phyloP scores from a whole-genome alignment of 2,113 vertebrate species.

The Australoheros scitulus region DNA sequence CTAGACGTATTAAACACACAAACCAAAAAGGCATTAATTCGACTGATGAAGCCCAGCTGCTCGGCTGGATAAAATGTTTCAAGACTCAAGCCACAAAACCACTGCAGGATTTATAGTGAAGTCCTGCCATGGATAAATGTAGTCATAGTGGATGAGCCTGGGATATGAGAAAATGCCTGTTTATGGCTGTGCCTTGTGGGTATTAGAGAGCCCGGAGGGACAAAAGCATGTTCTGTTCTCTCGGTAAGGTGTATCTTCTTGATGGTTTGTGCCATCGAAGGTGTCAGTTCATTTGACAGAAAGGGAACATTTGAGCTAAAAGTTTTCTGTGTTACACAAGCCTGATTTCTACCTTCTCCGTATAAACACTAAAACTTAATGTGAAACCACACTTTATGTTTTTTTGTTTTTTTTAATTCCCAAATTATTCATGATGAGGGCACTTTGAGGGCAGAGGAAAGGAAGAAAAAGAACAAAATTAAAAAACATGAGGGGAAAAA shows the following conservation, averaged over 20 bases:
- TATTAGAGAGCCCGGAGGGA: slow-evolving; percentile 24
- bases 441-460: not conserved
- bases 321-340: not conserved
- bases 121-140: slow-evolving; percentile 27
- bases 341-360: not conserved
- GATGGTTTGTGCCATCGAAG: not conserved
- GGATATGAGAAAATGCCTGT: slow-evolving; percentile 21
- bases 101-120: slow-evolving; percentile 39
- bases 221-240: not conserved
- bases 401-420: not conserved
- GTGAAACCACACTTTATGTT: not conserved
- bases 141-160: slow-evolving; percentile 12
- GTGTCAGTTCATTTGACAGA: not conserved
- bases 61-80: slow-evolving; percentile 22
- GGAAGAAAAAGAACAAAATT: not conserved
- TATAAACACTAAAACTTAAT: not conserved
- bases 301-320: not conserved
- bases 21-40: slow-evolving; percentile 26
- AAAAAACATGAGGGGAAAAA: not conserved
- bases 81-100: slow-evolving; percentile 44
- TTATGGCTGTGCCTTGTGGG: slow-evolving; percentile 16
- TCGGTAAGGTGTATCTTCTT: not conserved
- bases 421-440: slow-evolving; percentile 20
- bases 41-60: slow-evolving; percentile 41
- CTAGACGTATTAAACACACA: slow-evolving; percentile 6